Percentiles rank a stretch among this genome's conserved stretches.
These are phyloP conservation scores for Ophioninae sp. DNA, from an alignment of 2,888 invertebrate species.

Conservation along the genomic window DNA sequence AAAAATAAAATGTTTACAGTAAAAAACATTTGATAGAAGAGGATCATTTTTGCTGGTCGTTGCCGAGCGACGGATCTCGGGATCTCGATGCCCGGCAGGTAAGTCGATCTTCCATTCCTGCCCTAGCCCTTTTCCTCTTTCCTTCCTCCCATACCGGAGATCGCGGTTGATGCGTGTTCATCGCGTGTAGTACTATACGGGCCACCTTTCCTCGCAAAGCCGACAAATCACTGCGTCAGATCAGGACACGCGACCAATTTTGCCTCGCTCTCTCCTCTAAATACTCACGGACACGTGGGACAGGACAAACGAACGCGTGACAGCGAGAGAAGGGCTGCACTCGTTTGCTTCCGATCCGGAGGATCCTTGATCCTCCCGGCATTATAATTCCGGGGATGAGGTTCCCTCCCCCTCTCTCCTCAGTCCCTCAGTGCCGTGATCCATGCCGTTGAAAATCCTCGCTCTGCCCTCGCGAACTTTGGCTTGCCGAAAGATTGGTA, in stretches of 20 bases:
- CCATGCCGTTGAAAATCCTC: too few relatives aligned
- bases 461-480: background rate
- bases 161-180: constrained; percentile 53
- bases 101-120: constrained; percentile 50
- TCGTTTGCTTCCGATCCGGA: constrained; percentile 24
- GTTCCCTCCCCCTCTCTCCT: too few relatives aligned
- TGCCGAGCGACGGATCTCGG: constrained; percentile 30
- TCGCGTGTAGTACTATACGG: constrained; percentile 17
- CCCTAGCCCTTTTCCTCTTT: constrained; percentile 64
- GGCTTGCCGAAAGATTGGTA: background rate
- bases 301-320: constrained; percentile 44
- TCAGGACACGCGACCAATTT: constrained; percentile 78
- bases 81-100: constrained; percentile 51
- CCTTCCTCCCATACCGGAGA: constrained; percentile 62
- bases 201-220: constrained; percentile 61
- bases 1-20: background rate
- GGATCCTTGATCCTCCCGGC: background rate
- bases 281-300: constrained; percentile 66
- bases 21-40: background rate
- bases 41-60: constrained; percentile 12
- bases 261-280: constrained; percentile 67
- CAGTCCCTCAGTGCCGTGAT: too few relatives aligned
- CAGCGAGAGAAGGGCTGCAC: constrained; percentile 37
- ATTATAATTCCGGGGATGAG: constrained; percentile 13
- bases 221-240: constrained; percentile 75